These are phyloP conservation scores for Cabera pusaria DNA, from an alignment of 2,888 invertebrate genomes.

Conservation along the genomic window DNA sequence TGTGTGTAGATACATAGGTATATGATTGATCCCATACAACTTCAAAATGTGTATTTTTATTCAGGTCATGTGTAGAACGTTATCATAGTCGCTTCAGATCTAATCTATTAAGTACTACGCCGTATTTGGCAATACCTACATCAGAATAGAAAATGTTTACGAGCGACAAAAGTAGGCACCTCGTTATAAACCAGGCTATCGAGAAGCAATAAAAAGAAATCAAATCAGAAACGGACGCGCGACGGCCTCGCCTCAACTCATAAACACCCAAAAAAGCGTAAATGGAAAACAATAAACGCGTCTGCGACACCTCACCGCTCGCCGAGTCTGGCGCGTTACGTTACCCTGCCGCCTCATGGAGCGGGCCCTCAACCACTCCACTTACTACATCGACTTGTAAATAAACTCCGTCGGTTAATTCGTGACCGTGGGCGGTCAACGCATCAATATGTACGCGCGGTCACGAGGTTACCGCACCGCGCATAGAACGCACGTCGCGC, in stretches of 20 bases:
- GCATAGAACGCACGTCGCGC: constrained; percentile 51
- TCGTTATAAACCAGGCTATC: constrained; percentile 41
- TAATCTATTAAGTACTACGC: constrained; percentile 26
- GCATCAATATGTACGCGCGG: constrained; percentile 76
- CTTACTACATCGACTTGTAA: constrained; percentile 43
- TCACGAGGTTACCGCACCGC: constrained; percentile 74
- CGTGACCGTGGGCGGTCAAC: constrained; percentile 75
- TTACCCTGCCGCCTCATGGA: constrained; percentile 38
- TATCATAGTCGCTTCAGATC: constrained; percentile 35
- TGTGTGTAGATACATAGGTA: too few relatives aligned
- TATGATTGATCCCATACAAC: too few relatives aligned
- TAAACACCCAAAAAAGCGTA: constrained; percentile 75
- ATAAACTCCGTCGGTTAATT: constrained; percentile 57
- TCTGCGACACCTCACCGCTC: constrained; percentile 51
- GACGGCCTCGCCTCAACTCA: constrained; percentile 67
- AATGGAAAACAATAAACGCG: constrained; percentile 74
- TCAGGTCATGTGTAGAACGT: constrained; percentile 36
- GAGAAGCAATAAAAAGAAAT: constrained; percentile 53
- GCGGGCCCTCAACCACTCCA: constrained; percentile 38
- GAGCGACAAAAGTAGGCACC: constrained; percentile 33
- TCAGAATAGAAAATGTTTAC: constrained; percentile 25
- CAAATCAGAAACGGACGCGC: constrained; percentile 65
- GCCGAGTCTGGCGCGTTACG: constrained; percentile 32
- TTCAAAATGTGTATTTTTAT: too few relatives aligned
- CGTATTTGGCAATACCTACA: constrained; percentile 35